Evolutionary conservation across 2,797 vertebrate genomes (phyloP), one percentile per base, ranked within the genome.

Genomic region (Gymnothorax javanicus): DNA sequence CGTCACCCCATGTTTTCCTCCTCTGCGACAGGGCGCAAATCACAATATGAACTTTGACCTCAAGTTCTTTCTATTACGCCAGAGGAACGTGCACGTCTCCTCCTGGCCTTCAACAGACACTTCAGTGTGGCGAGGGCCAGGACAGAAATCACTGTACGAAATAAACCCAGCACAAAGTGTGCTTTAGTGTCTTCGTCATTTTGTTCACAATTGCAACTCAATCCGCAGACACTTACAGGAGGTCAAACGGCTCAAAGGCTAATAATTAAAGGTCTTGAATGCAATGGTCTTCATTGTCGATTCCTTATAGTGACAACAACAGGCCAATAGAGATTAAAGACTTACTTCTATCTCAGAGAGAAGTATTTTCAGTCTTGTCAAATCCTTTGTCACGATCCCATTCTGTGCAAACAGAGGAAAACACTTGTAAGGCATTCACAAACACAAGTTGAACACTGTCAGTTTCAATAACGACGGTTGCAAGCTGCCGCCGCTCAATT

Each of bases 271-370:
- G 12, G 6, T 54, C 50, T 79, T 23, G 52, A 54, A 3, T 7
- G 15, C 75, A 79, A 17, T 23, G 5, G 17, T 56, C n/a, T 79
- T 50, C 75, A 79, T 43, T 0, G 9, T 8, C 4, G 50, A 79
- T 79, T 54, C 15, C 54, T 25, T 17, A 82, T 1, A 57, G 9
- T 13, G 8, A 25, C 56, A 23, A 81, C 20, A 56, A 54, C 56
- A 11, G 20, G 59, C 50, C 11, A 57, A 56, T 2, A 25, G 57
- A 58, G 4, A 82, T 8, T 17, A 2, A 59, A 15, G 4, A 91
- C 95, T 95, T 95, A 99, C 98, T 97, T 99, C 97, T 82, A 98
- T 98, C 96, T 99, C 97, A 92, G 97, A 96, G 91, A 99, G 97
- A 91, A 99, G 97, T 92, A 96, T 97, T 97, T 98, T 99, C 92